Conservation (phyloP, 2,888 invertebrate genomes). For the Chymomyza procnemis region DNA sequence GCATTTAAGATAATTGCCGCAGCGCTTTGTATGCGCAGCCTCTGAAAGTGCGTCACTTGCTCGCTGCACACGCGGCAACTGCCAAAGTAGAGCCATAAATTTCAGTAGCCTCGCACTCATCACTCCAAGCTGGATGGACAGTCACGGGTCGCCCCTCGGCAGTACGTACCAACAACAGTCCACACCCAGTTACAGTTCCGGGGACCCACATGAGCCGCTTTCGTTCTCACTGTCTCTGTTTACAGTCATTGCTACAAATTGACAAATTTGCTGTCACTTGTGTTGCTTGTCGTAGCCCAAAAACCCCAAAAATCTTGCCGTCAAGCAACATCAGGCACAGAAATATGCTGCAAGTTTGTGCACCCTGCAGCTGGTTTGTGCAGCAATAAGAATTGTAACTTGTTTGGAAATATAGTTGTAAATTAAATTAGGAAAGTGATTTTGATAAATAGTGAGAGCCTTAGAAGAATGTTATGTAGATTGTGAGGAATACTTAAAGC, state of each 20-base stretch:
- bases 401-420: no score
- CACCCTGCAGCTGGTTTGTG: neutral
- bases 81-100: slow-evolving; percentile 61
- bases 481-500: no score
- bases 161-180: neutral
- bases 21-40: slow-evolving; percentile 68
- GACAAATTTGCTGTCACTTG: slow-evolving; percentile 69
- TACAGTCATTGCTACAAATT: slow-evolving; percentile 72
- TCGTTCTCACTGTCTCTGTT: slow-evolving; percentile 48
- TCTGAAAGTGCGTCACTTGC: slow-evolving; percentile 43
- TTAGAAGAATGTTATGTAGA: no score
- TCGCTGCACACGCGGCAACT: slow-evolving; percentile 33
- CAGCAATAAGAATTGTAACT: no score
- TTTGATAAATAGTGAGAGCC: no score
- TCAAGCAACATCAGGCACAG: neutral
- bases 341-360: neutral
- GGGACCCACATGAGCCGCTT: neutral
- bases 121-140: neutral
- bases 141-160: neutral
- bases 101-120: slow-evolving; percentile 20
- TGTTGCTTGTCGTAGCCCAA: slow-evolving; percentile 30
- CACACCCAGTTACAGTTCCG: neutral
- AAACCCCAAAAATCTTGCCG: neutral
- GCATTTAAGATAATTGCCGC: slow-evolving; percentile 73
- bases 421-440: no score